Conservation (phyloP, 2,113 vertebrate species). For the Carassius carassius region DNA sequence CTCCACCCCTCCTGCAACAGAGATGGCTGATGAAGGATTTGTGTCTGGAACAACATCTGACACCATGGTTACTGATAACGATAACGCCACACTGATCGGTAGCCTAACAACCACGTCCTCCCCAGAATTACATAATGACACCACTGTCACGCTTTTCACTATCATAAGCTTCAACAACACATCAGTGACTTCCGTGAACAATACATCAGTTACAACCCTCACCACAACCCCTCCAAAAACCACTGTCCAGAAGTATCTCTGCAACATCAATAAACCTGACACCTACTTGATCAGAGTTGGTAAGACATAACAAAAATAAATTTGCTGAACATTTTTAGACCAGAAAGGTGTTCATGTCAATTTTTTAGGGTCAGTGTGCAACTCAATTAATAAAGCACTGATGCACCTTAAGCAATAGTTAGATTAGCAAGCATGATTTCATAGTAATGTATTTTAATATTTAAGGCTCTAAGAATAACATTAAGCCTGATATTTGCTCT, state of each 20-base stretch:
- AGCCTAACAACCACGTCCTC: slow-evolving; percentile 48
- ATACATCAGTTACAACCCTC: slow-evolving; percentile 49
- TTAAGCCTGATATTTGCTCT: background rate
- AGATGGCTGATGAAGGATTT: slow-evolving; percentile 64
- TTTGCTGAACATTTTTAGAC: background rate
- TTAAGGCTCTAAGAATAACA: background rate
- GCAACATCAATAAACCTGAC: slow-evolving; percentile 78
- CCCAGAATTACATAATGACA: slow-evolving; percentile 50
- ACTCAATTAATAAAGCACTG: background rate
- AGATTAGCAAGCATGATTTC: background rate
- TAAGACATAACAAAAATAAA: slow-evolving; percentile 65
- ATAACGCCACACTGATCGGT: slow-evolving; percentile 55
- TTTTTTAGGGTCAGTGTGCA: background rate
- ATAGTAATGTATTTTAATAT: background rate
- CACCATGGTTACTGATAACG: slow-evolving; percentile 46
- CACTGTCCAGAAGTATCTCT: slow-evolving; percentile 80
- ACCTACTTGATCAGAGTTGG: slow-evolving; percentile 84
- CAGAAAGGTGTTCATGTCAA: background rate
- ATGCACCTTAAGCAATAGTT: background rate
- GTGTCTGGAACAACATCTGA: slow-evolving; percentile 60
- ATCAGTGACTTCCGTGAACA: slow-evolving; percentile 21
- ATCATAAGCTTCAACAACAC: slow-evolving; percentile 50
- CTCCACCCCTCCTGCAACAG: slow-evolving; percentile 46
- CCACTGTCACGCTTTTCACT: slow-evolving; percentile 56
- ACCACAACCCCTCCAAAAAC: slow-evolving; percentile 67